Evolutionary conservation across 2,888 invertebrate genomes (phyloP), one percentile per base, ranked within the genome.

Genomic region (Oxyscelio sp.): DNA sequence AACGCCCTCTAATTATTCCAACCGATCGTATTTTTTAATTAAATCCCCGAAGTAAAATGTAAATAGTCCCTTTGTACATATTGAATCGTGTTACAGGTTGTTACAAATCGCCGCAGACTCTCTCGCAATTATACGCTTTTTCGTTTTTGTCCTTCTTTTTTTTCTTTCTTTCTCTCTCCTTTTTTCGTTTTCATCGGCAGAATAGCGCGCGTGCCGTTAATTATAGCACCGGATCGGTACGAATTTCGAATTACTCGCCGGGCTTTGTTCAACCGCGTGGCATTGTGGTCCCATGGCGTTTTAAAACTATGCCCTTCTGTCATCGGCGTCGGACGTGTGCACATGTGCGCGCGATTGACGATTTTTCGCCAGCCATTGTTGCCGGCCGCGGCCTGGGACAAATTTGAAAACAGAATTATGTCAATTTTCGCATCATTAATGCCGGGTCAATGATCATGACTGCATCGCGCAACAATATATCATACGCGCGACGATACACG

Each of bases 191-290:
- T 66, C 65, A 65, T 61, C 21, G 75, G 17, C 54, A 56, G 79
- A 79, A 71, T 70, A 34, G 70, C 31, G 38, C 63, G 38, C 17
- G n/a, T 27, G 22, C 50, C 73, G 74, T 81, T 81, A 81, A 75
- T 90, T 90, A 90, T 71, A 87, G 87, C 87, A 85, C 77, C 75
- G 78, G 84, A 89, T 87, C 85, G 88, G 85, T 85, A 87, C 88
- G 89, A 89, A 90, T 90, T 90, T 90, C 88, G 87, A 90, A 90
- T 90, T 89, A 90, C 83, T 86, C 87, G 87, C 1, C 68, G 82
- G 86, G 89, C 90, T 88, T 90, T 90, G 90, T 90, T 89, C 85
- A 77, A 27, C 8, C 61, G 66, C 79, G 87, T 87, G 85, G 88
- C 87, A 90, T 90, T 90, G 90, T 90, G 83, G 74, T 58, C 43